Base-by-base conservation (phyloP, 2,797 vertebrate species). In the Schizopygopsis pylzovi region DNA sequence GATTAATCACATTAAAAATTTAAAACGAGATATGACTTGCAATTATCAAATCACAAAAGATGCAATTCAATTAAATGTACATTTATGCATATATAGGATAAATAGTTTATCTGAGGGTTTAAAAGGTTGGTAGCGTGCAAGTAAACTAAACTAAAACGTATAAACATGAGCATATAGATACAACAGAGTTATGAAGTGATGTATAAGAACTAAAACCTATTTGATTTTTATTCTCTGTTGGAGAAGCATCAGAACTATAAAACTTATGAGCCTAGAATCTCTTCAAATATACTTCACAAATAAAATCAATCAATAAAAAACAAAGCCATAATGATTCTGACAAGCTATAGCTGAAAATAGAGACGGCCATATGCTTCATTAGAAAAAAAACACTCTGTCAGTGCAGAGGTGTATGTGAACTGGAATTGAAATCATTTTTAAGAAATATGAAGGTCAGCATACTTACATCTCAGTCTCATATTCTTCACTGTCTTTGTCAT, bases 401-500 rank as follows among this genome's bases (percentile, higher is more conserved):
- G 20, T 8, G 56, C 56, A 70, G 47, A 61, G 49, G 25, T n/a
- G 33, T 15, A 33, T 49, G 13, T 18, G 22, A 68, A n/a, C 43
- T 61, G 10, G 9, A 22, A 7, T 20, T 80, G 52, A 52, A 54
- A 45, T 72, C 22, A 79, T 37, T 28, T 22, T 56, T 78, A 12
- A 52, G 25, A 45, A 47, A 79, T 1, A 6, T 70, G 15, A 52
- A 63, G 81, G 59, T 39, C 75, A 25, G 87, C 22, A 59, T 41
- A 61, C 84, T 93, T 95, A 98, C 98, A 96, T 98, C 95, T 92
- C 96, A 90, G 94, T 97, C 92, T 97, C 96, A 92, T 97, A 99
- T 79, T 98, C 97, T 83, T 96, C 93, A 10, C 94, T 95, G 54
- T 96, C 96, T 90, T 97, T 96, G 88, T 97, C 96, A 5, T 95